These are phyloP conservation scores for Gallinago stenura DNA, from an alignment of 2,797 vertebrate species.

Conservation along the genomic window DNA sequence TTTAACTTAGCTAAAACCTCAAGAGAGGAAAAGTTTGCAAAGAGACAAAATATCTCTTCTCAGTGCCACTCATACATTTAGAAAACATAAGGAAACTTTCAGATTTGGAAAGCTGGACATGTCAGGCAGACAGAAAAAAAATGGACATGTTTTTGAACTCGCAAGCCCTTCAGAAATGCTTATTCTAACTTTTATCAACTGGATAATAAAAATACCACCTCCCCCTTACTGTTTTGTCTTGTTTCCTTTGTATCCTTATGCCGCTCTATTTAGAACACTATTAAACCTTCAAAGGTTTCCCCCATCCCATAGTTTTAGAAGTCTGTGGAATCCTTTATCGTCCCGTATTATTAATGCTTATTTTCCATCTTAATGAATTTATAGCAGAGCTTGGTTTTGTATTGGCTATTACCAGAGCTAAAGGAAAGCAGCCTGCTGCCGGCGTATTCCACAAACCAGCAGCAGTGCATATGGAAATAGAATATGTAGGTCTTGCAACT, in stretches of 20 bases:
- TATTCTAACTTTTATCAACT: not conserved
- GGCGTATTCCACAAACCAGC: slow-evolving; percentile 55
- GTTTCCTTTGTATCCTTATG: not conserved
- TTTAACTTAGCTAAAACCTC: not conserved
- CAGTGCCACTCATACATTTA: not conserved
- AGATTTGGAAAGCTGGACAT: not conserved
- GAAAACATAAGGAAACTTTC: not conserved
- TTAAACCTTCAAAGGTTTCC: not conserved
- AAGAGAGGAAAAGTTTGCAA: not conserved
- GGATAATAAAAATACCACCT: not conserved
- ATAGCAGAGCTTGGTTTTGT: not conserved
- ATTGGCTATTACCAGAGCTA: slow-evolving; percentile 44
- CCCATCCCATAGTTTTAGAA: not conserved
- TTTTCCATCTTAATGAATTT: not conserved
- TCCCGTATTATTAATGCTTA: not conserved
- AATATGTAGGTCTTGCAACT: slow-evolving; percentile 66
- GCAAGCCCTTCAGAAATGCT: not conserved
- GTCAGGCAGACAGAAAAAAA: not conserved
- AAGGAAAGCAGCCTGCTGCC: slow-evolving; percentile 43
- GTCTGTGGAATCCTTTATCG: not conserved
- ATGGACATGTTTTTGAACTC: not conserved
- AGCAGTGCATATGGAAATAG: slow-evolving; percentile 64
- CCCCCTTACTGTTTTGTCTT: not conserved
- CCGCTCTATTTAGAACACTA: not conserved
- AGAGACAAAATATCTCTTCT: not conserved